Evolutionary conservation across 2,113 vertebrate species (phyloP), one percentile per base, ranked within the genome.

Genomic region (Mus spicilegus): DNA sequence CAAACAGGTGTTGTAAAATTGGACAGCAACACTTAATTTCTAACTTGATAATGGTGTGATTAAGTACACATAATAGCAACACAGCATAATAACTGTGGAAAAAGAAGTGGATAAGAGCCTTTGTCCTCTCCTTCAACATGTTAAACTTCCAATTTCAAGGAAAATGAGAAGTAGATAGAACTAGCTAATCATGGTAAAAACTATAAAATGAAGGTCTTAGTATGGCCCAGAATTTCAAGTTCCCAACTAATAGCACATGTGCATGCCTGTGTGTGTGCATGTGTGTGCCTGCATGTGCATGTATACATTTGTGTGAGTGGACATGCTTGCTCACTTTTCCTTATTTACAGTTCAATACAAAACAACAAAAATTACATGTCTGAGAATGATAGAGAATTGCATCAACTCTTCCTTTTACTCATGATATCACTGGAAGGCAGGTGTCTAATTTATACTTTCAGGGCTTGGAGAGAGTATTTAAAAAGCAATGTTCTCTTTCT

Each of bases 11-110:
- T 42, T 69, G 84, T 90, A 93, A 94, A 96, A 95, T 36, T 73
- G 6, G 10, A 95, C 81, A 87, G 94, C 46, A 73, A 77, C 36
- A 73, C 90, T 90, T 88, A 42, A 77, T 91, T 54, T 16, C 96
- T 96, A 97, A 98, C 96, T 96, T 97, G 89, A 90, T 82, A 88
- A 33, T 80, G 82, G 51, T 81, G 80, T 89, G 96, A 94, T 93
- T 97, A 97, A 88, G 96, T 87, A 65, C 73, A 54, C 81, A 82
- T 96, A 61, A 93, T 84, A 84, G 61, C 46, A 39, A 33, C n/a
- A 9, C 7, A 46, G 72, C 51, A 36, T 0, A 13, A 90, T 11
- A 54, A 80, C 56, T 13, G 30, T 10, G 36, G 90, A 78, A 92
- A 77, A 63, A 30, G 39, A 56, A 78, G 5, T 2, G 82, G 13